Evolutionary conservation across 2,797 vertebrate genomes (phyloP), one percentile per base, ranked within the genome.

Genomic region (Urosaurus nigricauda): DNA sequence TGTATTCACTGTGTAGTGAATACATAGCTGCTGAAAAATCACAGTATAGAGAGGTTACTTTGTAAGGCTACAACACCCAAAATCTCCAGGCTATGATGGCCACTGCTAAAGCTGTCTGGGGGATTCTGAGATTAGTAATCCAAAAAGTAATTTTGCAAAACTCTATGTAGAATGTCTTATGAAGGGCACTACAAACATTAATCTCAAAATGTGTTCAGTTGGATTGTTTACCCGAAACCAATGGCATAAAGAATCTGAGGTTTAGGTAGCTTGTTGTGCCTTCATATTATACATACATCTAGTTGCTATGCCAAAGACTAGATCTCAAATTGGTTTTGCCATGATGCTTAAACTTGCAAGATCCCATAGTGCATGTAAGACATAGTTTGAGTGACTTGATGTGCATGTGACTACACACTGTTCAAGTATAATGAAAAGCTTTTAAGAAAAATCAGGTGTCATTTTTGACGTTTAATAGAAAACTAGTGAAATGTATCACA

Each of bases 201-300:
- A 58, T 84, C 47, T 80, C 21, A 53, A 88, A 53, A 77, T 94
- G 87, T 92, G 82, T 89, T 93, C 90, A 77, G 91, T 90, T 90
- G 78, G 89, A 91, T 91, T 89, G 90, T 87, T 94, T 90, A 17
- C 80, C 92, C 94, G 56, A 70, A 75, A 93, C 93, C 73, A 84
- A 68, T 7, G 24, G 65, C 77, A 88, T 79, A 60, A 85, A 79
- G 79, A 43, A 47, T 53, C 24, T 75, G 89, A 88, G 88, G 63
- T 81, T 87, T 78, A 92, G 87, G 82, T 60, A 90, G 74, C 0
- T 0, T 91, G 75, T 73, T 80, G 12, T 88, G 37, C 65, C 68
- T 83, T 92, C 87, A 14, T 83, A 24, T 92, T 89, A 89, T 37
- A 58, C 29, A 35, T 6, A 13, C 24, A 13, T 85, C 92, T 91